Conservation (phyloP, 2,888 invertebrate genomes). For the Hyalella azteca region DNA sequence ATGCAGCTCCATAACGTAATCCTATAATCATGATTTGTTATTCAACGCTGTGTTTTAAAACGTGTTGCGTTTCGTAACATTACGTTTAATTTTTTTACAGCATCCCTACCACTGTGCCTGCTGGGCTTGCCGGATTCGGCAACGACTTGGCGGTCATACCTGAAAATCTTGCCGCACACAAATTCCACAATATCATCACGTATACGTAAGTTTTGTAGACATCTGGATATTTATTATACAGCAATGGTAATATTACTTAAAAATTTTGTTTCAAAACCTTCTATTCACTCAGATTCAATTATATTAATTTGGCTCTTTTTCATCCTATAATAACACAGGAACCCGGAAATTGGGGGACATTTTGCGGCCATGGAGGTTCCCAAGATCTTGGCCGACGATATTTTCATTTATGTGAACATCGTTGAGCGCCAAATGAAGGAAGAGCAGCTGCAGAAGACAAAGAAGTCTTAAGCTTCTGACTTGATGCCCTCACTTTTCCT, state of each 20-base stretch:
- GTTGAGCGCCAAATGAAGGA: conserved; percentile 57
- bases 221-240: too few relatives aligned
- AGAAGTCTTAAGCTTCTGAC: too few relatives aligned
- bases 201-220: conserved; percentile 52
- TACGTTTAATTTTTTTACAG: conserved; percentile 63
- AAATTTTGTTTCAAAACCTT: too few relatives aligned
- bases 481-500: too few relatives aligned
- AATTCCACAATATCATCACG: conserved; percentile 44
- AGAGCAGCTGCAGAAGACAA: neutral
- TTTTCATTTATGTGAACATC: conserved; percentile 66
- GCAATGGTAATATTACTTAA: too few relatives aligned
- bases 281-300: too few relatives aligned
- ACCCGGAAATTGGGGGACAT: conserved; percentile 77
- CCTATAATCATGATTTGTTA: neutral
- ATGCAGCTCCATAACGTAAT: neutral
- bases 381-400: conserved; percentile 72
- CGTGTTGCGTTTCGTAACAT: neutral
- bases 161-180: conserved; percentile 46
- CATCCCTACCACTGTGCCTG: conserved; percentile 74
- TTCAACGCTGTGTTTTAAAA: neutral
- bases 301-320: too few relatives aligned
- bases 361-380: conserved; percentile 85
- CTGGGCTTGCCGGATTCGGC: conserved; percentile 75
- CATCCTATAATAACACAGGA: too few relatives aligned
- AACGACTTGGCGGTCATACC: conserved; percentile 72